Percentiles rank a stretch among this genome's conserved stretches.
These are phyloP conservation scores for Cacatua alba DNA, from an alignment of 2,113 vertebrate genomes.

Conservation along the genomic window DNA sequence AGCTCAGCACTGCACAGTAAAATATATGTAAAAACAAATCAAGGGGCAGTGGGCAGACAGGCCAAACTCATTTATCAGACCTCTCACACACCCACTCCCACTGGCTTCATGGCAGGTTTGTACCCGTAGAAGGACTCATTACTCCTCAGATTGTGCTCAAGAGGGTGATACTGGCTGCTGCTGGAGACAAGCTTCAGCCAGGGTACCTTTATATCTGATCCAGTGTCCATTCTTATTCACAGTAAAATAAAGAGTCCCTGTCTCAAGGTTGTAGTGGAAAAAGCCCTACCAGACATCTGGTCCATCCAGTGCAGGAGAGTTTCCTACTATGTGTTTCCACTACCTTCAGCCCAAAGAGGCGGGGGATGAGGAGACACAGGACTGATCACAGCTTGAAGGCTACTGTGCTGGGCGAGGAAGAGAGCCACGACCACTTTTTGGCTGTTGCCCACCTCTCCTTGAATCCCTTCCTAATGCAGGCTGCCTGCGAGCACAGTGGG, in stretches of 20 bases:
- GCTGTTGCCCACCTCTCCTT: background rate
- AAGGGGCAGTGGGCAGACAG: background rate
- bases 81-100: background rate
- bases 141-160: background rate
- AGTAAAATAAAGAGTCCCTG: background rate
- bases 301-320: background rate
- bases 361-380: background rate
- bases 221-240: background rate
- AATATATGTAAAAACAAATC: background rate
- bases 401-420: background rate
- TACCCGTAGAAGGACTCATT: background rate
- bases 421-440: background rate
- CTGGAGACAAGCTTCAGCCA: background rate
- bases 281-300: background rate
- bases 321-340: background rate
- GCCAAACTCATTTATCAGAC: background rate
- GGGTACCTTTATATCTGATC: background rate
- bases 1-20: background rate
- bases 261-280: background rate
- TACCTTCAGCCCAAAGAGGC: background rate
- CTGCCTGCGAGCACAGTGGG: background rate
- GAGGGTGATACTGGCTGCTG: background rate
- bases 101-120: background rate
- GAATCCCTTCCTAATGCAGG: background rate
- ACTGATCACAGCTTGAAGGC: background rate